These are phyloP conservation scores for Lottia scabra DNA, from an alignment of 2,888 invertebrate species.

Conservation along the genomic window DNA sequence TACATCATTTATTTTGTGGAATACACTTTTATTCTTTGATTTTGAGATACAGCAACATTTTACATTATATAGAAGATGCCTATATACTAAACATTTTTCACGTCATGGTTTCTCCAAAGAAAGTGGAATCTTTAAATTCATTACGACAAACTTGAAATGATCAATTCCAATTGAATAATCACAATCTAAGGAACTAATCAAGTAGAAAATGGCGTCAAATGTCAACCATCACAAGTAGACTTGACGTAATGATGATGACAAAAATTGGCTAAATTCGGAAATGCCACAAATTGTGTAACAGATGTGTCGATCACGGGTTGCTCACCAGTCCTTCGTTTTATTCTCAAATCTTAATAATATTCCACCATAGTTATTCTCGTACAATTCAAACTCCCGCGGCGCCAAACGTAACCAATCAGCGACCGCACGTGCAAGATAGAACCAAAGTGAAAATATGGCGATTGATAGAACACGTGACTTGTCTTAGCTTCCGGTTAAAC, in stretches of 20 bases:
- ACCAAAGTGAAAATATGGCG: slow-evolving; percentile 1
- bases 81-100: no score
- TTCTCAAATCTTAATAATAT: background rate
- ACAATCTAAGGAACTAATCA: no score
- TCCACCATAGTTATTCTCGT: background rate
- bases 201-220: no score
- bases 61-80: no score
- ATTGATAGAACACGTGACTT: background rate
- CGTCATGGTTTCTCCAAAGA: no score
- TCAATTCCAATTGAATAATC: no score
- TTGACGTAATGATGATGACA: background rate
- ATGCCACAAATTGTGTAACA: background rate
- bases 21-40: no score
- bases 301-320: background rate
- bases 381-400: slow-evolving; percentile 1
- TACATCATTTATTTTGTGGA: no score
- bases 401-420: background rate
- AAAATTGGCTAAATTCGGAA: background rate
- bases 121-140: no score
- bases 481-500: background rate
- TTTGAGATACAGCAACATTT: no score
- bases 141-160: no score
- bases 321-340: background rate
- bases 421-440: background rate
- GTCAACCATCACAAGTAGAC: no score